Evolutionary conservation across 2,113 vertebrate species (phyloP).

Genomic region (Orycteropus afer): DNA sequence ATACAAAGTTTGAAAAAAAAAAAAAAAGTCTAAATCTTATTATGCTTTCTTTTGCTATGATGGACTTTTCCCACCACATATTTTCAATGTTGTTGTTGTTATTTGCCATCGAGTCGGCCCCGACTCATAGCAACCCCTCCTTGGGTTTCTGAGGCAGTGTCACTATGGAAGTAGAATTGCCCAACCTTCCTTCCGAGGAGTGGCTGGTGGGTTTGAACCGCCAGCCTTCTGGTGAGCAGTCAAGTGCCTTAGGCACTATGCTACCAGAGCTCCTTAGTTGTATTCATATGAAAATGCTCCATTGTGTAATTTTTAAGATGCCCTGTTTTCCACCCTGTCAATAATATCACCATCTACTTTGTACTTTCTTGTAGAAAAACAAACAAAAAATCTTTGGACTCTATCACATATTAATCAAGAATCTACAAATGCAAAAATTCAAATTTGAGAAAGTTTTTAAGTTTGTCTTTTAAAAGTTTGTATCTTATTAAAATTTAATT

Average conservation of each 20-base stretch:
- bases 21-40: slow-evolving; percentile 26
- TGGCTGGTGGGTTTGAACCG: no score
- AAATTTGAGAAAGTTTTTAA: neutral
- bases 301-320: slow-evolving; percentile 20
- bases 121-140: no score
- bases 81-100: slow-evolving; percentile 4
- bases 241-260: no score
- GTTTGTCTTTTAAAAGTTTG: slow-evolving; percentile 19
- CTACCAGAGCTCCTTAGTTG: no score
- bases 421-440: slow-evolving; percentile 42
- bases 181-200: no score
- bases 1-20: neutral
- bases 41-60: neutral
- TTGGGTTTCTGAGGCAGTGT: no score
- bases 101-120: no score
- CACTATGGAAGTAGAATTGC: no score
- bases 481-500: neutral
- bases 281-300: neutral
- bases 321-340: neutral
- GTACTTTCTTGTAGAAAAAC: slow-evolving; percentile 6
- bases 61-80: neutral
- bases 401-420: neutral
- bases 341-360: neutral
- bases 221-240: no score
- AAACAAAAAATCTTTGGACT: neutral